These are phyloP conservation scores for Drosophila mulleri DNA, from an alignment of 2,888 invertebrate species.

Conservation along the genomic window DNA sequence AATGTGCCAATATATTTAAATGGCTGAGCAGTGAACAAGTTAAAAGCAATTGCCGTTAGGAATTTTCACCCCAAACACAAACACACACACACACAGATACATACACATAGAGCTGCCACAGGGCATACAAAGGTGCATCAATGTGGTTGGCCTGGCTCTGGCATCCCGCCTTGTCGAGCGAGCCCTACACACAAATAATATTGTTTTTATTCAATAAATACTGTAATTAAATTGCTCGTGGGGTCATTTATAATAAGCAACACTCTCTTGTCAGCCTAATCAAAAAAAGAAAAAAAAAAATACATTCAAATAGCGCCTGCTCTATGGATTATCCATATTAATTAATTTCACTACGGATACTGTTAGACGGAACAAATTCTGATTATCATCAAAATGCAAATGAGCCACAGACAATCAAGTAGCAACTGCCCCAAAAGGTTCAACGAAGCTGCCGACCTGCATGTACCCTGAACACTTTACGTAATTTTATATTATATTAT, in stretches of 20 bases:
- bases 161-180: too few relatives aligned
- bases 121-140: neutral
- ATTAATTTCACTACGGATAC: slow-evolving; percentile 3
- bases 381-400: neutral
- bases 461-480: neutral
- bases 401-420: neutral
- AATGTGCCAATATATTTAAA: slow-evolving; percentile 57
- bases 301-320: neutral
- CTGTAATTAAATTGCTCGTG: neutral
- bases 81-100: neutral
- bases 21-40: slow-evolving; percentile 50
- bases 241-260: slow-evolving; percentile 6
- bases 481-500: too few relatives aligned
- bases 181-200: neutral
- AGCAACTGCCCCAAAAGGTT: neutral
- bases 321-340: neutral
- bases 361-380: neutral
- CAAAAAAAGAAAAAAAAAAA: too few relatives aligned
- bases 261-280: neutral
- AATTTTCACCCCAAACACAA: slow-evolving; percentile 12
- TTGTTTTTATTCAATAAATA: slow-evolving; percentile 5
- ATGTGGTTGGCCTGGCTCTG: neutral
- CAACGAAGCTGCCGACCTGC: neutral
- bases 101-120: neutral
- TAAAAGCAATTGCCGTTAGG: slow-evolving; percentile 51